Evolutionary conservation across 2,888 invertebrate species (phyloP), one percentile per base, ranked within the genome.

Genomic region (Chironomus riparius): DNA sequence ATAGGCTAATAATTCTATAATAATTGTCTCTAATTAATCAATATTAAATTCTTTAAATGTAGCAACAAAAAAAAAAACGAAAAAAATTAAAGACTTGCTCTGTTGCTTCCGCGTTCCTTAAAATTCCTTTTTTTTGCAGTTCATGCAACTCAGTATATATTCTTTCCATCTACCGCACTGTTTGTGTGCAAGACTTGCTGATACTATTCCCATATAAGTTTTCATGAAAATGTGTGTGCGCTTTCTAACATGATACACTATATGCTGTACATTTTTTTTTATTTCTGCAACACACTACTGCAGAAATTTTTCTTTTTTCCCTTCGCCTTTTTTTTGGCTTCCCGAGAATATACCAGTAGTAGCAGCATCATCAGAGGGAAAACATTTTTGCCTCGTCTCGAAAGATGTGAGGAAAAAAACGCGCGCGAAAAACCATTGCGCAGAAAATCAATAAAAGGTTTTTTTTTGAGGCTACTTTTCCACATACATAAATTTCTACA

Each of bases 361-460:
- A 24, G 21, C 65, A 65, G 21, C 65, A 65, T 7, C 24, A 24
- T 18, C 65, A 24, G 70, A 70, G 70, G 24, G 28, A 28, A 70
- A 70, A 71, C 13, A 38, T 56, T 56, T 50, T 50, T 22, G 56
- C 62, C 61, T 72, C 62, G 62, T 72, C 65, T 21, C 56, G 28
- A 56, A 75, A 75, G 50, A 56, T 68, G 28, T 70, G 70, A 22
- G 28, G 61, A 47, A 62, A 76, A n/a, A 70, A 69, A 76, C 75
- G 71, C 65, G 76, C 77, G 77, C 77, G 76, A 74, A 74, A 72
- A 76, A 73, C 77, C 76, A 77, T 76, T 77, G 77, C 77, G 77
- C 77, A 77, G 77, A 77, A 77, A 77, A 77, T 77, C 77, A 77
- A 77, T 77, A 77, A 70, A 74, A 71, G 73, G 65, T 76, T 77